A percentile compares a stretch with the other conserved stretches of the same genome.
phyloP scores from a whole-genome alignment of 2,113 vertebrate species.

The Sorex fumeus region DNA sequence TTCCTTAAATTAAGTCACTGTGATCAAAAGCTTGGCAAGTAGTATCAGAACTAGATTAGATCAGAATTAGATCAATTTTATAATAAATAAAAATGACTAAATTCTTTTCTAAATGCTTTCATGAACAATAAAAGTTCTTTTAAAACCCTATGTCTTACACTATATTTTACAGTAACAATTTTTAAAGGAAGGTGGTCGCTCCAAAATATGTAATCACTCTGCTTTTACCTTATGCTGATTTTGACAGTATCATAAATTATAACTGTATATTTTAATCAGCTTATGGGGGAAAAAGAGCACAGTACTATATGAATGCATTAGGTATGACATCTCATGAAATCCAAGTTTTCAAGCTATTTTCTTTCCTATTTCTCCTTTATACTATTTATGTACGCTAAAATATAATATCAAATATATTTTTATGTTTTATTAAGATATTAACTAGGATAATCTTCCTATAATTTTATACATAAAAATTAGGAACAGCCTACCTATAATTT shows the following conservation, averaged over 20 bases:
- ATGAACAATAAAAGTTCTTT: conserved; percentile 58
- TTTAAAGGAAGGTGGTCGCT: conserved; percentile 66
- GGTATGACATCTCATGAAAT: conserved; percentile 12
- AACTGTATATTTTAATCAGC: conserved; percentile 48
- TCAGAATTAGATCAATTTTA: conserved; percentile 76
- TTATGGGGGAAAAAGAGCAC: conserved; percentile 48
- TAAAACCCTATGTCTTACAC: conserved; percentile 30
- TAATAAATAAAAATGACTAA: conserved; percentile 74
- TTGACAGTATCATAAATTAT: conserved; percentile 65
- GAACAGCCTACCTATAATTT: conserved; percentile 14
- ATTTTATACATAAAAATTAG: conserved; percentile 19
- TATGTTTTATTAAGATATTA: conserved; percentile 25
- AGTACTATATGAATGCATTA: conserved; percentile 54
- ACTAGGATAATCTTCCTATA: neutral
- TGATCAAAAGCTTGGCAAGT: conserved; percentile 78
- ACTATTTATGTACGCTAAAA: conserved; percentile 11
- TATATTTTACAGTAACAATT: conserved; percentile 48
- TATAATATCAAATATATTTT: conserved; percentile 47
- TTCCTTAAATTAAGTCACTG: conserved; percentile 74
- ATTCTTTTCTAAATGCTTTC: conserved; percentile 67
- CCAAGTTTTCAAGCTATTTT: conserved; percentile 35
- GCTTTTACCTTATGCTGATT: conserved; percentile 50
- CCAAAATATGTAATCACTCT: conserved; percentile 49
- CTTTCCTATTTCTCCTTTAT: conserved; percentile 37
- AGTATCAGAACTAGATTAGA: conserved; percentile 73